Conservation (phyloP, 2,888 invertebrate genomes). For the Leptarthrus brevirostris region DNA sequence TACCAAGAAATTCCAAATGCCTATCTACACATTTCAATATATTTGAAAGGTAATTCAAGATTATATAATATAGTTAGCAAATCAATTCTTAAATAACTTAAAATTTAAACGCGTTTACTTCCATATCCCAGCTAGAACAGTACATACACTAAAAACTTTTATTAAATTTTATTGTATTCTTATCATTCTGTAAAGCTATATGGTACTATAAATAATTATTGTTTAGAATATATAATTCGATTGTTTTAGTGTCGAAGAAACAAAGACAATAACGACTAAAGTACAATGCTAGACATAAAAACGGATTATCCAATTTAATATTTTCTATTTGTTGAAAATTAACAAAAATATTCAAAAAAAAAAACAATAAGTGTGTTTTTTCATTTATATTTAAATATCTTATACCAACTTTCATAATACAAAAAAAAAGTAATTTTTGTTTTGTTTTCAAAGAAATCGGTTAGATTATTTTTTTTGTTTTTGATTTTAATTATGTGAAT, state of each 20-base stretch:
- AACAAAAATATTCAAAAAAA: conserved; percentile 24
- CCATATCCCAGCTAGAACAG: too few species aligned
- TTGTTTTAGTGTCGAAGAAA: not conserved
- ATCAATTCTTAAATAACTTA: too few species aligned
- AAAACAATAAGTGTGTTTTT: conserved; percentile 18
- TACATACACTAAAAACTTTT: too few species aligned
- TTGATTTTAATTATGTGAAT: conserved; percentile 58
- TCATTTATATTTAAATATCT: conserved; percentile 3
- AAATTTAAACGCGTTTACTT: too few species aligned
- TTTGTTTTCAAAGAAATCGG: conserved; percentile 36
- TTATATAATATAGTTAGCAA: too few species aligned
- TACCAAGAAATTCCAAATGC: too few species aligned
- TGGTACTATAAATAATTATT: not conserved
- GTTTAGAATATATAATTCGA: too few species aligned
- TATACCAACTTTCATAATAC: not conserved
- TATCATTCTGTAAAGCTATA: conserved; percentile 15
- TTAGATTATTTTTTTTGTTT: conserved; percentile 56
- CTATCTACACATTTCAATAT: too few species aligned
- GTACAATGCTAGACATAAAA: conserved; percentile 26
- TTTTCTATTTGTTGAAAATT: not conserved
- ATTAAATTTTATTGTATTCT: too few species aligned
- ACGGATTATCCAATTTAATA: conserved; percentile 11
- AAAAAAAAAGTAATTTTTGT: conserved; percentile 23
- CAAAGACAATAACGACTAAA: conserved; percentile 32
- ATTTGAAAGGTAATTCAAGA: too few species aligned